Evolutionary conservation across 2,113 vertebrate species (phyloP).

Genomic region (Mungos mungo): DNA sequence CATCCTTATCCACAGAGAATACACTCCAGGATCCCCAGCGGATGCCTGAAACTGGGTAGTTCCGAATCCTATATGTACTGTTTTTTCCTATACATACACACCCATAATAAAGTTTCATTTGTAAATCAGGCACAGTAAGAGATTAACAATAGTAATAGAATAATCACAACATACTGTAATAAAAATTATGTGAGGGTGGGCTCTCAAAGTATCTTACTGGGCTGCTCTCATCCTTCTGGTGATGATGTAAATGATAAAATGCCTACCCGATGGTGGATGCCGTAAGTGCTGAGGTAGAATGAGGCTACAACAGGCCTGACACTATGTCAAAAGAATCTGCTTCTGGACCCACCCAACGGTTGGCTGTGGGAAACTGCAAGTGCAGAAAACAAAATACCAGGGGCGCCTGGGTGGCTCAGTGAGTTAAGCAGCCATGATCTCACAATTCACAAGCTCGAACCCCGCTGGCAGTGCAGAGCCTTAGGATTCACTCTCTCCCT

Average conservation of each 20-base stretch:
- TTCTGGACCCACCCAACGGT: not conserved
- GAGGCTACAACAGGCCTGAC: not conserved
- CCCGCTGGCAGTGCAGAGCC: too few relatives aligned
- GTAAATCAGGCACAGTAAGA: not conserved
- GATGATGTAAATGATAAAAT: not conserved
- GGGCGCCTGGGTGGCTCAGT: too few relatives aligned
- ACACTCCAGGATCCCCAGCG: not conserved
- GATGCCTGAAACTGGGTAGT: not conserved
- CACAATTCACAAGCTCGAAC: too few relatives aligned
- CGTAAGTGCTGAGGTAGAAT: not conserved
- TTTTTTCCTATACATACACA: not conserved
- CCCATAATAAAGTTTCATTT: not conserved
- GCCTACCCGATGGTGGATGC: not conserved
- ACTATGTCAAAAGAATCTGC: not conserved
- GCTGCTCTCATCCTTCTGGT: not conserved
- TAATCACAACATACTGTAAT: not conserved
- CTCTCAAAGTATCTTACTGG: not conserved
- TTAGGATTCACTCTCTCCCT: too few relatives aligned
- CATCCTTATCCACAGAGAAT: not conserved
- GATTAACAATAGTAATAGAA: not conserved
- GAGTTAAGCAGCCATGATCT: too few relatives aligned
- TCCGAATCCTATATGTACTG: not conserved
- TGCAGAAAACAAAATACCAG: not conserved
- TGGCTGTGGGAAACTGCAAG: not conserved
- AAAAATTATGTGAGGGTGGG: not conserved